Evolutionary conservation across 2,888 invertebrate genomes (phyloP).

Genomic region (Leptopilina syphax): DNA sequence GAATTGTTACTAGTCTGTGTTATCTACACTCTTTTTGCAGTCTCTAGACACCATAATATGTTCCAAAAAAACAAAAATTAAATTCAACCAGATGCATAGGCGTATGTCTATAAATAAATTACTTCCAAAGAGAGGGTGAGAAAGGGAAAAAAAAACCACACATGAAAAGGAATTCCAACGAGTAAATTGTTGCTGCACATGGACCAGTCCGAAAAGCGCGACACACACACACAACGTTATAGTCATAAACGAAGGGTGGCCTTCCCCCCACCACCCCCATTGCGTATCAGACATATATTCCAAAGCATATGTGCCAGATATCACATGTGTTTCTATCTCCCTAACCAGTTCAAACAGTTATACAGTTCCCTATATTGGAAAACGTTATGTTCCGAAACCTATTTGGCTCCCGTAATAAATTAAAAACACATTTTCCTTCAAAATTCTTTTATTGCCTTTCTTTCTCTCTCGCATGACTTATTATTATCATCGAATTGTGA

Average conservation of each 20-base stretch:
- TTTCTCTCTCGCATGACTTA: too few relatives aligned
- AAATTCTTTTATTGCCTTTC: too few relatives aligned
- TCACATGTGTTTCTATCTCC: slow-evolving; percentile 33
- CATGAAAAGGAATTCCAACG: neutral
- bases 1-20: too few relatives aligned
- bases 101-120: neutral
- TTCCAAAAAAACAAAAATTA: too few relatives aligned
- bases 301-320: slow-evolving; percentile 30
- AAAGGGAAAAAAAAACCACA: neutral
- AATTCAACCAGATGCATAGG: neutral
- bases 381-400: neutral
- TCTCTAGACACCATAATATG: too few relatives aligned
- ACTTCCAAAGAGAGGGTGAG: neutral
- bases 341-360: slow-evolving; percentile 10
- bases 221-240: slow-evolving; percentile 1
- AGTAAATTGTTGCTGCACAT: slow-evolving; percentile 5
- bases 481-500: too few relatives aligned
- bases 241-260: neutral
- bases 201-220: slow-evolving; percentile 8
- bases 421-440: slow-evolving; percentile 3
- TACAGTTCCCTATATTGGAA: neutral
- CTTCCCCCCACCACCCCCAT: neutral
- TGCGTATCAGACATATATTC: slow-evolving; percentile 7
- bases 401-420: slow-evolving; percentile 6
- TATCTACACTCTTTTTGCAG: too few relatives aligned